phyloP scores from a whole-genome alignment of 2,888 invertebrate genomes.

The Apodemia mormo region DNA sequence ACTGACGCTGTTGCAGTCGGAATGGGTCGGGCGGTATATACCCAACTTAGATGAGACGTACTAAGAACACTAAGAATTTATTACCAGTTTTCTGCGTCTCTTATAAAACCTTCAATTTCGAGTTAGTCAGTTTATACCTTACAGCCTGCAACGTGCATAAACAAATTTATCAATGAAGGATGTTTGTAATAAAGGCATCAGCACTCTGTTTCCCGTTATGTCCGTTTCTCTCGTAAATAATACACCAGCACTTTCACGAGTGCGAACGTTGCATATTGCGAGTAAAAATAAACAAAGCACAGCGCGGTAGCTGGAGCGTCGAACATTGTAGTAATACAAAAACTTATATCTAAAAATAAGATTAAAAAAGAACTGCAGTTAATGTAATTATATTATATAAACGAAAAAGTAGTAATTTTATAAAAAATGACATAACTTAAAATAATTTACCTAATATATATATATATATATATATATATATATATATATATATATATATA shows the following conservation, averaged over 20 bases:
- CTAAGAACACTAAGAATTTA: no score
- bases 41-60: no score
- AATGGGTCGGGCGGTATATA: no score
- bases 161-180: slow-evolving; percentile 6
- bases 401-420: no score
- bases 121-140: background rate
- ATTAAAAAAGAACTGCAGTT: no score
- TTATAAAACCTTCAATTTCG: background rate
- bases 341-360: no score
- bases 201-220: slow-evolving; percentile 7
- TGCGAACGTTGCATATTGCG: slow-evolving; percentile 13
- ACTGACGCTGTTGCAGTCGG: no score
- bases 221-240: slow-evolving; percentile 11
- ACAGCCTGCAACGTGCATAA: background rate
- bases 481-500: no score
- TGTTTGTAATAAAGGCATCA: slow-evolving; percentile 15
- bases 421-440: no score
- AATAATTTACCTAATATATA: no score
- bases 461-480: no score
- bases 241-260: slow-evolving; percentile 7
- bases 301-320: background rate
- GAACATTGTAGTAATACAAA: background rate
- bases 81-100: background rate
- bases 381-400: no score
- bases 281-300: slow-evolving; percentile 10